Evolutionary conservation across 2,888 invertebrate genomes (phyloP).

Genomic region (Standfussiana lucernea): DNA sequence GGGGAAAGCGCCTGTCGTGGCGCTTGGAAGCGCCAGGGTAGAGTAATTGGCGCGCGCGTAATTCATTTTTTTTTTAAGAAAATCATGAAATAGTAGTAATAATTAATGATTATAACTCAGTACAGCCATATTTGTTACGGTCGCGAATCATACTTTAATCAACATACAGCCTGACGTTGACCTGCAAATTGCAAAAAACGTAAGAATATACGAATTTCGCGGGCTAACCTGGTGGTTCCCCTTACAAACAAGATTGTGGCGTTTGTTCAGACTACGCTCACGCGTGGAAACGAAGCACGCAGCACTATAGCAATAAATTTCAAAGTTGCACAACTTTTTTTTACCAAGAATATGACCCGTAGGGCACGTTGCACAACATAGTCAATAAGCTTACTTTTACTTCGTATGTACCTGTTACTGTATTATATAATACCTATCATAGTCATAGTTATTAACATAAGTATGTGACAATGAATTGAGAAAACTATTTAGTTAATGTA

Average conservation of each 20-base stretch:
- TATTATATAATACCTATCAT: conserved; percentile 35
- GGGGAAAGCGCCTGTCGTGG: too few relatives aligned
- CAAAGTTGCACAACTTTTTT: conserved; percentile 1
- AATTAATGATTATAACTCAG: background rate
- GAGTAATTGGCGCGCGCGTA: too few relatives aligned
- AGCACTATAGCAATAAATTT: background rate
- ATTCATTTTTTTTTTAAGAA: background rate
- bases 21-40: background rate
- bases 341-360: conserved; percentile 1
- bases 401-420: conserved; percentile 58
- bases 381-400: conserved; percentile 15
- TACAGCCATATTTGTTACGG: background rate
- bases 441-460: conserved; percentile 21
- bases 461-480: conserved; percentile 29
- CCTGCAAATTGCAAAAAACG: background rate
- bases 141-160: background rate
- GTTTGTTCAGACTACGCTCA: too few relatives aligned
- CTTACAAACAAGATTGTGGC: background rate
- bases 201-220: background rate
- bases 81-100: background rate
- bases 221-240: background rate
- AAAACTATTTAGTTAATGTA: conserved; percentile 21
- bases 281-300: background rate
- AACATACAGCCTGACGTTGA: background rate
- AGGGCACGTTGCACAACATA: conserved; percentile 22